These are phyloP conservation scores for Tryphoninae sp. DNA, from an alignment of 2,888 invertebrate species.

Conservation along the genomic window DNA sequence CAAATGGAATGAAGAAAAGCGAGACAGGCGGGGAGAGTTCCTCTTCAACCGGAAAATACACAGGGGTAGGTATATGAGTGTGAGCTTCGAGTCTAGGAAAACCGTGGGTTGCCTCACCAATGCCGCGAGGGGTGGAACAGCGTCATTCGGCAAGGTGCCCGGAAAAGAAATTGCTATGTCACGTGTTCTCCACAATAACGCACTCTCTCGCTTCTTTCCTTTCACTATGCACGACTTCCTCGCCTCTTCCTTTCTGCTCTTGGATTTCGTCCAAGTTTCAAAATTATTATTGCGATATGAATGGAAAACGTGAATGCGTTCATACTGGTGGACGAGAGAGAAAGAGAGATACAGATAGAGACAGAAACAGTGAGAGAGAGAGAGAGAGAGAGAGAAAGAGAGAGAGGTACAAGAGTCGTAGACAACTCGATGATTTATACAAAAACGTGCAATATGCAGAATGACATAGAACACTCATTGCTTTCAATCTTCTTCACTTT, in stretches of 20 bases:
- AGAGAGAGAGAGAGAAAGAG: background rate
- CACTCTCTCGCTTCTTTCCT: slow-evolving; percentile 14
- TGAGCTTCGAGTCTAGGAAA: slow-evolving; percentile 12
- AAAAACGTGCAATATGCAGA: too few species aligned
- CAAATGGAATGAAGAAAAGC: slow-evolving; percentile 16
- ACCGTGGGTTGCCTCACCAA: slow-evolving; percentile 20
- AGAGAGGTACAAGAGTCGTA: background rate
- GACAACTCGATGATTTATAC: too few species aligned
- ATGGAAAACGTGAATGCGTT: slow-evolving; percentile 23
- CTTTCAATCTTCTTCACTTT: too few species aligned
- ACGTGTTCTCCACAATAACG: slow-evolving; percentile 51
- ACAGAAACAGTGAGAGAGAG: background rate
- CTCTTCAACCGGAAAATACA: background rate
- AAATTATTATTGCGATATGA: slow-evolving; percentile 42
- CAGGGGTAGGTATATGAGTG: background rate
- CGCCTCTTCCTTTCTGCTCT: slow-evolving; percentile 10
- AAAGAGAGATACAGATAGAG: background rate
- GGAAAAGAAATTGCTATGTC: slow-evolving; percentile 54
- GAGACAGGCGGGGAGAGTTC: background rate
- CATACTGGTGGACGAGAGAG: background rate
- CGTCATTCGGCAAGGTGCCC: slow-evolving; percentile 50
- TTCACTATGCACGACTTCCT: background rate
- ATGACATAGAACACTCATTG: too few species aligned
- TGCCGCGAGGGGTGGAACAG: slow-evolving; percentile 38
- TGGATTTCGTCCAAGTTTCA: slow-evolving; percentile 45